Conservation (phyloP, 2,888 invertebrate species). For the Hetaerina titia region DNA sequence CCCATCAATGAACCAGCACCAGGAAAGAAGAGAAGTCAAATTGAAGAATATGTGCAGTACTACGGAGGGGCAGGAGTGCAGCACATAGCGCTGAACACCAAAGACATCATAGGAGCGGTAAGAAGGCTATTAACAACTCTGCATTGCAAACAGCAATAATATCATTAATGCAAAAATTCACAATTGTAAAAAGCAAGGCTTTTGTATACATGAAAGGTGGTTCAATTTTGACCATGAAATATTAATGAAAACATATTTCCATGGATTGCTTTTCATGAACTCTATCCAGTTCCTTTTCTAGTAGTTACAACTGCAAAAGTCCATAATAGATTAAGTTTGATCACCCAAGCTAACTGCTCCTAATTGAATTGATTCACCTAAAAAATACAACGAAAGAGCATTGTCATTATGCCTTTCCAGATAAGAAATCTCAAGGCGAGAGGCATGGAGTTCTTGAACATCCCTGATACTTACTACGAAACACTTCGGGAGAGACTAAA, state of each 20-base stretch:
- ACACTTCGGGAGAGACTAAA: constrained; percentile 88
- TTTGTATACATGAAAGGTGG: too few species aligned
- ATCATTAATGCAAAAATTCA: background rate
- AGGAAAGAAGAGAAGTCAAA: constrained; percentile 97
- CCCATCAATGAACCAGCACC: constrained; percentile 98
- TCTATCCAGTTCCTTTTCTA: too few species aligned
- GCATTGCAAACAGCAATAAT: background rate
- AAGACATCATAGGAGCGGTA: constrained; percentile 93
- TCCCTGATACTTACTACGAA: constrained; percentile 94
- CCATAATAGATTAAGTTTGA: too few species aligned
- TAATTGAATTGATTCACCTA: background rate
- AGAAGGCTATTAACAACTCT: constrained; percentile 73
- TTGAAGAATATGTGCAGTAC: constrained; percentile 98
- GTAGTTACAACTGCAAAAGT: too few species aligned
- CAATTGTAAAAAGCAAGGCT: background rate
- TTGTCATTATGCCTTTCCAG: constrained; percentile 75
- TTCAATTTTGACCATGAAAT: background rate
- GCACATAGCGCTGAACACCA: constrained; percentile 97
- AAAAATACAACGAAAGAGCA: background rate
- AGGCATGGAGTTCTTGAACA: constrained; percentile 93
- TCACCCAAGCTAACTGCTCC: too few species aligned
- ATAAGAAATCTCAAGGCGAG: constrained; percentile 87
- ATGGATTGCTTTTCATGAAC: too few species aligned
- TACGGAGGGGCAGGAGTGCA: constrained; percentile 99
- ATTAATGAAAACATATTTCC: too few species aligned